Percentiles rank a stretch among this genome's conserved stretches.
Conservation (phyloP, 2,113 vertebrate genomes). For the Sialia sialis region DNA sequence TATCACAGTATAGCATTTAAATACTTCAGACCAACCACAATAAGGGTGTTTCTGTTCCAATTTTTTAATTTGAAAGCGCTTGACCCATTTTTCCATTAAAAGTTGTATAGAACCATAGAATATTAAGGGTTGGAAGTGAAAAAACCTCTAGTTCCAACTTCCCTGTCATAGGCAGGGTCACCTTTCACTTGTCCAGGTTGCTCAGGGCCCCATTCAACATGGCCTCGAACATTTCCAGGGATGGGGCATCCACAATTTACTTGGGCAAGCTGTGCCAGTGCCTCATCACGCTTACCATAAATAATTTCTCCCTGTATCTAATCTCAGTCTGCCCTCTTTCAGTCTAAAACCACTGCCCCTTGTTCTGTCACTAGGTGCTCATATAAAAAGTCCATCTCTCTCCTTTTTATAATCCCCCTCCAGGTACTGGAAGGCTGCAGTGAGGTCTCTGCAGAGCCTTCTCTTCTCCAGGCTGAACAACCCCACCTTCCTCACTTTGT, state of each 20-base stretch:
- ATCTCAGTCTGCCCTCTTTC: neutral
- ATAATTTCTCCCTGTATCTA: neutral
- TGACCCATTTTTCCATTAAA: neutral
- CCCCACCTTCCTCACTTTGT: neutral
- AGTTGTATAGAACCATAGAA: neutral
- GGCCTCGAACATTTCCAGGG: neutral
- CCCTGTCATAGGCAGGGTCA: no score
- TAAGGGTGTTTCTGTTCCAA: neutral
- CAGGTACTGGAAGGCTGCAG: neutral
- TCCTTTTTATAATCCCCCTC: neutral
- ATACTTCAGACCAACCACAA: neutral
- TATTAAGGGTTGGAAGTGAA: neutral
- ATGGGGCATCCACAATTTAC: neutral
- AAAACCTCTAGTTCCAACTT: neutral
- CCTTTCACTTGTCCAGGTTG: neutral
- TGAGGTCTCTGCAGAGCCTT: neutral
- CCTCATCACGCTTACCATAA: neutral
- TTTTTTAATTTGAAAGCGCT: neutral
- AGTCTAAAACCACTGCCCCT: neutral
- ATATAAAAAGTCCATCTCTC: neutral
- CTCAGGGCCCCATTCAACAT: neutral
- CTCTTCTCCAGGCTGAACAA: neutral
- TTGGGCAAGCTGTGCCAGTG: neutral
- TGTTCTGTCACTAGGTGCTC: neutral
- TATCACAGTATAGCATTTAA: neutral